A percentile compares a stretch with the other conserved stretches of the same genome.
These are phyloP conservation scores for Aphelinus certus DNA, from an alignment of 1,140 invertebrate species.

Conservation along the genomic window DNA sequence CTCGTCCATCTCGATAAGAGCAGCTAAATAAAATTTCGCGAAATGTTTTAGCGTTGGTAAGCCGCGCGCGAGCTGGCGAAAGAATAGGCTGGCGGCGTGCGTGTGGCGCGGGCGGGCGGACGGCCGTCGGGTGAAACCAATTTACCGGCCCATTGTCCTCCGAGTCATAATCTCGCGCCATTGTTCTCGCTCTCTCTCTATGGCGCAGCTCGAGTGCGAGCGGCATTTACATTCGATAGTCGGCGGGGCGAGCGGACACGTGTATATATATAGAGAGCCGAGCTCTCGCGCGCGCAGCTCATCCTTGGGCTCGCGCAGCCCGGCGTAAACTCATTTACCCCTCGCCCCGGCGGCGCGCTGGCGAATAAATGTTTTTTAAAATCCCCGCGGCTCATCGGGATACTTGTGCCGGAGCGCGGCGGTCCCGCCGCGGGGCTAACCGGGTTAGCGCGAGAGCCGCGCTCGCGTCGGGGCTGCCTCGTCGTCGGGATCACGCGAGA, in stretches of 20 bases:
- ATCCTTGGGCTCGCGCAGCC: too few relatives aligned
- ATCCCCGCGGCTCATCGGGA: conserved; percentile 2
- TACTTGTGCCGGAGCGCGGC: neutral
- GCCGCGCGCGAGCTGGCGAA: too few relatives aligned
- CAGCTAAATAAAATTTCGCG: too few relatives aligned
- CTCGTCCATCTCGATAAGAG: too few relatives aligned
- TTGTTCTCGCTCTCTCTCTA: neutral
- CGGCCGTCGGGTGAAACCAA: conserved; percentile 14
- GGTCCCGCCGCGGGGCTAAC: neutral
- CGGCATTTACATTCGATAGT: conserved; percentile 24
- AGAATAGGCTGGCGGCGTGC: too few relatives aligned
- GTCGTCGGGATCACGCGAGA: too few relatives aligned
- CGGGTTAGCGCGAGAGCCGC: neutral
- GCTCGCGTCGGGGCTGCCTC: neutral
- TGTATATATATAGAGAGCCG: too few relatives aligned
- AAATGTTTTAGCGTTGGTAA: too few relatives aligned
- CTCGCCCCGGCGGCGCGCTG: neutral
- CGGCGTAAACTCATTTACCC: conserved; percentile 1
- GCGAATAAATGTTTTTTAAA: conserved; percentile 11
- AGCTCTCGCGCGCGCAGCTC: too few relatives aligned
- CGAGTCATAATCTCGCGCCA: conserved; percentile 28
- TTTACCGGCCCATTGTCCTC: conserved; percentile 20
- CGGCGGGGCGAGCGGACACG: too few relatives aligned
- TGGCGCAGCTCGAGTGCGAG: neutral
- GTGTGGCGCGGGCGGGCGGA: neutral